phyloP scores from a whole-genome alignment of 2,113 vertebrate genomes.

The Strigops habroptila region DNA sequence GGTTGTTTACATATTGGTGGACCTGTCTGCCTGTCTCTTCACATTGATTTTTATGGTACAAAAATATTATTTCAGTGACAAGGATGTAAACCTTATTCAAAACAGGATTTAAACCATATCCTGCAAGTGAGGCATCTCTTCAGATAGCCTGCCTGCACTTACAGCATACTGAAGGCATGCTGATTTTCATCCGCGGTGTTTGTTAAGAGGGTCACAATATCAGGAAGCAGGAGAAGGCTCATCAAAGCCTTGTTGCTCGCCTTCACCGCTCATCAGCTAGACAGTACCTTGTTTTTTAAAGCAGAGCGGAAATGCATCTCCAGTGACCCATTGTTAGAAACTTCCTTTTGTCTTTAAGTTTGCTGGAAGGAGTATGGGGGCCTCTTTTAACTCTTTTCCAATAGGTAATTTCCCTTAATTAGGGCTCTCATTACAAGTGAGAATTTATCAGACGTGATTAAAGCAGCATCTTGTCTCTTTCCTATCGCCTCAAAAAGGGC shows the following conservation, averaged over 20 bases:
- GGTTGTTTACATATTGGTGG: conserved; percentile 72
- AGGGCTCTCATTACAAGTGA: conserved; percentile 71
- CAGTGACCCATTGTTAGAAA: conserved; percentile 96
- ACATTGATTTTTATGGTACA: conserved; percentile 83
- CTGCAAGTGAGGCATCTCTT: conserved; percentile 87
- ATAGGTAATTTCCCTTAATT: conserved; percentile 85
- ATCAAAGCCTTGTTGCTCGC: conserved; percentile 88
- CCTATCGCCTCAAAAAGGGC: conserved; percentile 64
- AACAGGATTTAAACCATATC: conserved; percentile 98
- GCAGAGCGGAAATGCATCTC: conserved; percentile 94
- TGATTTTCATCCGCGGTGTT: conserved; percentile 83
- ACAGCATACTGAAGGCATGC: conserved; percentile 74
- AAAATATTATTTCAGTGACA: conserved; percentile 94
- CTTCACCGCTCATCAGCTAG: conserved; percentile 85
- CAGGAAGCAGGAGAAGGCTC: conserved; percentile 98
- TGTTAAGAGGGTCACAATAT: conserved; percentile 93
- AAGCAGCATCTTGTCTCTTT: conserved; percentile 70
- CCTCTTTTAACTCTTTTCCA: conserved; percentile 80
- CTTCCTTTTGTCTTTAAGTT: conserved; percentile 91
- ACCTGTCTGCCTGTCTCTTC: conserved; percentile 67
- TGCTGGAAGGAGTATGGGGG: conserved; percentile 76
- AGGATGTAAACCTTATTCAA: conserved; percentile 98
- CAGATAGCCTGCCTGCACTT: conserved; percentile 76
- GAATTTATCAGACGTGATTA: conserved; percentile 78
- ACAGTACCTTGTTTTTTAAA: conserved; percentile 90